A percentile compares a stretch with the other conserved stretches of the same genome.
phyloP scores from a whole-genome alignment of 2,888 invertebrate genomes.

The Scaptomyza parva region DNA sequence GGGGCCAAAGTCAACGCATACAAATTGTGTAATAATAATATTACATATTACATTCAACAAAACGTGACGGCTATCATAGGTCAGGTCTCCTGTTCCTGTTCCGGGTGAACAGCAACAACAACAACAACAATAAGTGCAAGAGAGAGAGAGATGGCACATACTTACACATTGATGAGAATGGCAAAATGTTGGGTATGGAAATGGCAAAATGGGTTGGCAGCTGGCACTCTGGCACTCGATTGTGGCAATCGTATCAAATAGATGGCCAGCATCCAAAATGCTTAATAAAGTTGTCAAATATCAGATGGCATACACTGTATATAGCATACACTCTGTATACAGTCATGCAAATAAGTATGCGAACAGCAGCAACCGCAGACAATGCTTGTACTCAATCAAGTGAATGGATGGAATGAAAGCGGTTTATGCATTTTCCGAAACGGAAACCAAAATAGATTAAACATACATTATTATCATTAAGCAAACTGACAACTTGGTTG shows the following conservation, averaged over 20 bases:
- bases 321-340: neutral
- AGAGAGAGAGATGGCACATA: neutral
- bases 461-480: neutral
- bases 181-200: neutral
- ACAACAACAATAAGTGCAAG: neutral
- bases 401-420: neutral
- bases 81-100: constrained; percentile 27
- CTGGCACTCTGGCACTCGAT: constrained; percentile 40
- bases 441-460: neutral
- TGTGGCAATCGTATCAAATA: constrained; percentile 37
- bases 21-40: constrained; percentile 75
- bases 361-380: constrained; percentile 3
- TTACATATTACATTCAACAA: constrained; percentile 56
- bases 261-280: constrained; percentile 40
- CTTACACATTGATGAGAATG: constrained; percentile 24
- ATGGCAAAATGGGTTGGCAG: constrained; percentile 25
- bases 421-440: neutral
- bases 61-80: constrained; percentile 64
- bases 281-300: constrained; percentile 63
- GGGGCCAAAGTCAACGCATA: constrained; percentile 42
- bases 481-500: neutral
- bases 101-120: neutral
- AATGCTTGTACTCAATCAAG: constrained; percentile 4
- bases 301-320: constrained; percentile 19
- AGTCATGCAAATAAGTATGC: constrained; percentile 26